phyloP scores from a whole-genome alignment of 2,888 invertebrate species.

The Caenorhabditis imperialis region DNA sequence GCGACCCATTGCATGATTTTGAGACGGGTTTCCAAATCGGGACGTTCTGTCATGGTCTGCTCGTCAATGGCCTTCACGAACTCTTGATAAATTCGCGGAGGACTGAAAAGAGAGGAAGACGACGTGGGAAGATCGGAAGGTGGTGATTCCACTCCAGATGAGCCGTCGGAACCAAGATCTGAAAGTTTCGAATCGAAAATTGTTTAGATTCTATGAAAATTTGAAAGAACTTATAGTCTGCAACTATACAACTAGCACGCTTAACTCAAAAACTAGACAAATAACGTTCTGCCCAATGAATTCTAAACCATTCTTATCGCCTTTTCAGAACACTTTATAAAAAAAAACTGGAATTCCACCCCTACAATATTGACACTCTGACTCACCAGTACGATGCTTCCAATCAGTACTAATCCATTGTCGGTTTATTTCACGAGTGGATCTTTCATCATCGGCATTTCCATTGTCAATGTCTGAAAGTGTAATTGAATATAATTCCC shows the following conservation, averaged over 20 bases:
- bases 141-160: conserved; percentile 67
- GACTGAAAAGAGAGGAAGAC: conserved; percentile 59
- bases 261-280: background rate
- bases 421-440: conserved; percentile 40
- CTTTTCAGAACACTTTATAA: no score
- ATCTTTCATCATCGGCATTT: conserved; percentile 61
- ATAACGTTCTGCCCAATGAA: background rate
- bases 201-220: no score
- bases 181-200: no score
- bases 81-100: conserved; percentile 58
- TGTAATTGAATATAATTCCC: background rate
- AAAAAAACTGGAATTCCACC: no score
- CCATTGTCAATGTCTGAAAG: conserved; percentile 63
- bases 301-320: no score
- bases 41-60: conserved; percentile 60
- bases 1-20: conserved; percentile 71
- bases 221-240: no score
- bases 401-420: conserved; percentile 58
- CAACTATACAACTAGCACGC: background rate
- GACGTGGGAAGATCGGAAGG: conserved; percentile 69
- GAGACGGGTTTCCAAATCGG: conserved; percentile 64
- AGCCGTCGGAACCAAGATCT: conserved; percentile 58
- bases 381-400: conserved; percentile 55
- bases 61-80: conserved; percentile 69
- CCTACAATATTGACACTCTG: no score